Base-by-base conservation (phyloP, 2,888 invertebrate species). In the Sialis lutaria region DNA sequence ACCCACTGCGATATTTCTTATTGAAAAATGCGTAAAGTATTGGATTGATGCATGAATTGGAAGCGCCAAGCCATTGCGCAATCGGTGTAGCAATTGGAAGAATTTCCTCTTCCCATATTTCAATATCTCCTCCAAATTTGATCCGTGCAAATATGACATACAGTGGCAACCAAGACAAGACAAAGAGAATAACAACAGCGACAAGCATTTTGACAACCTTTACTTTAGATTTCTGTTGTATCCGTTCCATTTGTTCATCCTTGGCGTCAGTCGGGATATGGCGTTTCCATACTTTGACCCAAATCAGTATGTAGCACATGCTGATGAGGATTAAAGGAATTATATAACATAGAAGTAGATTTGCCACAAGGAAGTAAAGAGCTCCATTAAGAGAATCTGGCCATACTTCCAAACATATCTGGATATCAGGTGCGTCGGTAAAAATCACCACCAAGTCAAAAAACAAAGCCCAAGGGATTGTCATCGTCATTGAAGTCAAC, bases 141-240 rank as follows among this genome's bases (percentile, higher is more conserved):
- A 91, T 80, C 55, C 89, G 73, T 1, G 91, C 82, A 60, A 89
- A 87, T 59, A 92, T 88, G 30, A 82, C 77, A 67, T 93, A 93
- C 35, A 93, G 71, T 0, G 93, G 93, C 59, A 91, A 70, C 93
- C 93, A 93, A 34, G 91, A 91, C 3, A 91, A 69, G 1, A 91
- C 89, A 63, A 93, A 93, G n/a, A 91, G 69, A 48, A 93, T 83
- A 13, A 93, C 90, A 34, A 93, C 92, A 12, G 84, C 88, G 1
- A 91, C 82, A 50, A 93, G 70, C 93, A 93, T 93, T 68, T 92
- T 92, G 22, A 92, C 84, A 40, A 91, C 92, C 65, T 91, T 91
- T 37, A 91, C 86, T 69, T 92, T 92, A 40, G 91, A 91, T 65
- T 89, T 89, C 58, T 92, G 89, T 62, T 90, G 89, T 80, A 91